Evolutionary conservation across 2,113 vertebrate species (phyloP), one percentile per base, ranked within the genome.

Genomic region (Plecotus auritus): DNA sequence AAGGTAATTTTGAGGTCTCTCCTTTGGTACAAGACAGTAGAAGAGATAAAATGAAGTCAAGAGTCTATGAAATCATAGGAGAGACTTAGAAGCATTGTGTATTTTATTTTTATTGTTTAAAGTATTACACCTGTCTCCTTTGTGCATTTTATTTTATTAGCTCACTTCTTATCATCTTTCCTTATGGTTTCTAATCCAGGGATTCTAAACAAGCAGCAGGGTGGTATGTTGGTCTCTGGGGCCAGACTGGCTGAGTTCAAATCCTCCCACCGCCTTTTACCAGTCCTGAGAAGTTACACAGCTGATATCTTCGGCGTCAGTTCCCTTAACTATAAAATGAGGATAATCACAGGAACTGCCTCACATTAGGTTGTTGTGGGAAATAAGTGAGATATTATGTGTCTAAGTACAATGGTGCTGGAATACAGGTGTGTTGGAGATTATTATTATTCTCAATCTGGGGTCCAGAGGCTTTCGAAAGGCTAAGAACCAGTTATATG

Each of bases 1-100:
- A 72, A 80, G 90, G 59, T 81, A 28, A 59, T 49, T 81, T 95
- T 88, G 54, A 73, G 45, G n/a, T 91, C 59, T 95, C 66, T 69
- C 2, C 74, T 69, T 73, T 20, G 32, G 54, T 32, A 18, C 28
- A 93, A 93, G 73, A 85, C 20, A 82, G 76, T 59, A 82, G 77
- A 92, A 95, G 23, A 95, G n/a, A 45, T 42, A 7, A 91, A 73
- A 94, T 70, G 51, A 85, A 77, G 26, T 37, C 1, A 22, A 74
- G 49, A 56, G 23, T 40, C 40, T 11, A 30, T 83, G 77, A 67
- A 90, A 69, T 91, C 61, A 67, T 9, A 94, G 54, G 42, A 84
- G 80, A 93, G 45, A 22, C 20, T 84, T 67, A 54, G 82, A 40
- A 77, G 28, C 72, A 67, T 4, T 32, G 51, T 69, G 6, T 37